Base-by-base conservation (phyloP, 2,113 vertebrate species). In the Amphiprion percula region DNA sequence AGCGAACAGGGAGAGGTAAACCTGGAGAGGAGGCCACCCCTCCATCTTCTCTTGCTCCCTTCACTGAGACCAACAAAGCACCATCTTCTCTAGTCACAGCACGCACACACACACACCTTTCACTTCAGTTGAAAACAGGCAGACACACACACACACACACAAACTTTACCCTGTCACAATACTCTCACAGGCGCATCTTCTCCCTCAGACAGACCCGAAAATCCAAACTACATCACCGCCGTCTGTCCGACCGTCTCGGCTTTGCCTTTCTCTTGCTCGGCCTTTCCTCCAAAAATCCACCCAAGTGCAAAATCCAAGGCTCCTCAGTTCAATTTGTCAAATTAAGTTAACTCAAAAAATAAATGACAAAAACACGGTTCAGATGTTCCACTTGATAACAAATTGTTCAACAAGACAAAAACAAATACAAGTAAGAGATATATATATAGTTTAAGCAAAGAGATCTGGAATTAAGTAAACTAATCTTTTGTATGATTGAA, bases 221-320 rank as follows among this genome's bases (percentile, higher is more conserved):
- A 63, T 30, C 50, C 46, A 70, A 69, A 67, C 50, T 33, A 53
- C 63, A 28, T 47, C 47, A n/a, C 28, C 37, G 6, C 37, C 4
- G 5, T 39, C 64, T 23, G 68, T 54, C 59, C 19, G 33, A 19
- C 17, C 19, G 23, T 46, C 61, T 61, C 50, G 14, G 69, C 68
- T 78, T 59, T 33, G 73, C 61, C 73, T 70, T 44, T n/a, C 30
- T 4, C 52, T 71, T 24, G 6, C 54, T 61, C 49, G 0, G 23
- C 47, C 67, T 15, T 65, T 50, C 70, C 65, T 79, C 58, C 55
- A 63, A 37, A 3, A 33, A 84, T 58, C 83, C 79, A 82, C 87
- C 85, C 90, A 90, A 95, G 94, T 95, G 95, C 95, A 95, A 95
- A 92, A 90, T 91, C 92, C 94, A 94, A 95, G 91, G 89, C 92